A percentile compares a stretch with the other conserved stretches of the same genome.
phyloP scores from a whole-genome alignment of 2,888 invertebrate genomes.

The Drosophila longiperda region DNA sequence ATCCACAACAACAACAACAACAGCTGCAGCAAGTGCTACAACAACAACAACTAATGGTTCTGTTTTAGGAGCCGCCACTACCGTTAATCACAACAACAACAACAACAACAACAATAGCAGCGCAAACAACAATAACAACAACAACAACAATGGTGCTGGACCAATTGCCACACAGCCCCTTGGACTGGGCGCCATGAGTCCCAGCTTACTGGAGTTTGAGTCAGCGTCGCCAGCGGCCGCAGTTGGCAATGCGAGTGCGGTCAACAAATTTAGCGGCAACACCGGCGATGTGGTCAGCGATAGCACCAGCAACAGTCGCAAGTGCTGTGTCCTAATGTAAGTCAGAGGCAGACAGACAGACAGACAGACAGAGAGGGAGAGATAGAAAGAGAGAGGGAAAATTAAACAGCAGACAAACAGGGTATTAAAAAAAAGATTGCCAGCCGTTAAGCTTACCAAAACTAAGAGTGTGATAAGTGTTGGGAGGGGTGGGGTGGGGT shows the following conservation, averaged over 20 bases:
- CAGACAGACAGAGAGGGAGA: not conserved
- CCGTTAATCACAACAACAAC: conserved; percentile 55
- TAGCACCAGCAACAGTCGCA: conserved; percentile 87
- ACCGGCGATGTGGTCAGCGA: conserved; percentile 92
- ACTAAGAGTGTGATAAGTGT: conserved; percentile 4
- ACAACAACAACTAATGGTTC: conserved; percentile 84
- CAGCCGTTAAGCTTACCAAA: conserved; percentile 66
- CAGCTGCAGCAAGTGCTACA: conserved; percentile 40
- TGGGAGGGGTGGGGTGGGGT: not conserved
- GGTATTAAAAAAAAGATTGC: conserved; percentile 57
- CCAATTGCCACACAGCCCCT: conserved; percentile 75
- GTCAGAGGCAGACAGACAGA: not conserved
- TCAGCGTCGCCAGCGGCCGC: conserved; percentile 65
- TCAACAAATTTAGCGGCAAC: conserved; percentile 89
- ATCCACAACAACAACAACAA: conserved; percentile 39
- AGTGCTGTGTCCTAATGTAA: conserved; percentile 92
- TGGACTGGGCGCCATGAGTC: conserved; percentile 85
- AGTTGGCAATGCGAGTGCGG: conserved; percentile 64
- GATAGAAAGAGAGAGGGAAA: not conserved
- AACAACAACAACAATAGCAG: conserved; percentile 84
- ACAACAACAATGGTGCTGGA: conserved; percentile 61
- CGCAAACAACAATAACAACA: conserved; percentile 78
- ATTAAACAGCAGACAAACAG: conserved; percentile 36
- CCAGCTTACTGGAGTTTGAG: conserved; percentile 81
- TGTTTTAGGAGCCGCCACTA: conserved; percentile 83